Evolutionary conservation across 2,113 vertebrate genomes (phyloP).

Genomic region (Atlantisia rogersi): DNA sequence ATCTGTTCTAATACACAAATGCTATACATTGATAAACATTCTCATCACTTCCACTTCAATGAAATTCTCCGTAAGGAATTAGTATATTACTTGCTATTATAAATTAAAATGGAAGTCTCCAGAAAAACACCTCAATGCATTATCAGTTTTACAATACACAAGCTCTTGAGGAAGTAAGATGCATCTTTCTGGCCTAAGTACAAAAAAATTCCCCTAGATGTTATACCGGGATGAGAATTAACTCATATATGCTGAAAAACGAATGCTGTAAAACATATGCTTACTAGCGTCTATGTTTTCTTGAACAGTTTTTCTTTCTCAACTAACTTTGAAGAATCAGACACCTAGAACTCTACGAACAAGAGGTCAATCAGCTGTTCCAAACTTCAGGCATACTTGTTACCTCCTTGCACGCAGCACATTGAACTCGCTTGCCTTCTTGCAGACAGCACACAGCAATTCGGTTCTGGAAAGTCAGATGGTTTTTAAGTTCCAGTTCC

Average conservation of each 20-base stretch:
- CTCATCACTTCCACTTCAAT: not conserved
- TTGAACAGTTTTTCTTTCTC: not conserved
- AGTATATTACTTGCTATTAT: not conserved
- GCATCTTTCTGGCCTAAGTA: not conserved
- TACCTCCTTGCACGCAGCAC: not conserved
- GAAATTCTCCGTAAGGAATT: not conserved
- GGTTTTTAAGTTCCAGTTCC: not conserved
- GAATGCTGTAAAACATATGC: accelerated
- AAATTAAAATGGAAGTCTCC: not conserved
- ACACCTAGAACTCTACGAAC: accelerated
- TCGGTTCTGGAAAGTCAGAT: accelerated
- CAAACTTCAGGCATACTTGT: not conserved
- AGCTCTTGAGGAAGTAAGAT: not conserved
- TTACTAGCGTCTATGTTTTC: accelerated
- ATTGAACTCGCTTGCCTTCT: accelerated
- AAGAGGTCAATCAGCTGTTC: not conserved
- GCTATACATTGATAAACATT: not conserved
- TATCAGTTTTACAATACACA: not conserved
- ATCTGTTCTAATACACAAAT: not conserved
- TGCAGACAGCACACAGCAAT: too few relatives aligned
- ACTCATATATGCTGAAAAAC: accelerated
- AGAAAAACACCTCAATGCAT: not conserved
- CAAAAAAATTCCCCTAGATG: accelerated
- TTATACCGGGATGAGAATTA: not conserved
- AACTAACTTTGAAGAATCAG: not conserved